A percentile compares a stretch with the other conserved stretches of the same genome.
Evolutionary conservation across 2,113 vertebrate species (phyloP).

Genomic region (Mionectes macconnelli): DNA sequence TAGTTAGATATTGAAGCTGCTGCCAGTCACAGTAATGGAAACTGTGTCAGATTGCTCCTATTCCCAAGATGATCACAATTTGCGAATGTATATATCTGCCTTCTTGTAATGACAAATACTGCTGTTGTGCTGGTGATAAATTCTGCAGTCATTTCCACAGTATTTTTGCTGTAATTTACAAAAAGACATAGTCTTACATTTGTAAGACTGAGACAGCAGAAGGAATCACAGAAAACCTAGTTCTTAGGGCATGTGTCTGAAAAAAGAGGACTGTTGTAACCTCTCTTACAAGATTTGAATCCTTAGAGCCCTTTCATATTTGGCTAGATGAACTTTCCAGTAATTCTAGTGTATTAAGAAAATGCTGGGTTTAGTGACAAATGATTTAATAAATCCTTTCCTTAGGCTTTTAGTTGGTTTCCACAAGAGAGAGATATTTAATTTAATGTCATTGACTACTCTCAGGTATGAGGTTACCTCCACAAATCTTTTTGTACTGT

Average conservation of each 20-base stretch:
- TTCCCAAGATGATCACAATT: neutral
- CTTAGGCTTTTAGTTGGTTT: slow-evolving; percentile 2
- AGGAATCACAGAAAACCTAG: neutral
- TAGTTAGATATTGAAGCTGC: neutral
- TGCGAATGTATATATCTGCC: neutral
- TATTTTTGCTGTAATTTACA: neutral
- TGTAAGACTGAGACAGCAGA: neutral
- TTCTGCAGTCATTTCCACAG: neutral
- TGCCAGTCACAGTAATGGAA: neutral
- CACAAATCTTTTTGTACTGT: slow-evolving; percentile 29
- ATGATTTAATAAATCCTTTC: slow-evolving; percentile 45
- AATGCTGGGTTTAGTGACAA: neutral
- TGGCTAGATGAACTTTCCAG: neutral
- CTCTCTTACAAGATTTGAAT: neutral
- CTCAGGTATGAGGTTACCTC: slow-evolving; percentile 3
- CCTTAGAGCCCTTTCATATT: neutral
- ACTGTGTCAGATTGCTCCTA: neutral
- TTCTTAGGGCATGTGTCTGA: neutral
- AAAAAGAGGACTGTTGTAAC: neutral
- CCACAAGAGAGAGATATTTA: neutral
- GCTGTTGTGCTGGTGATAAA: neutral
- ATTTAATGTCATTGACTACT: neutral
- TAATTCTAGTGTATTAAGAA: neutral
- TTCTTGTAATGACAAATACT: neutral
- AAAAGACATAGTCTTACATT: no score